Base-by-base conservation (phyloP, 2,888 invertebrate species). In the Leucophenga montana region DNA sequence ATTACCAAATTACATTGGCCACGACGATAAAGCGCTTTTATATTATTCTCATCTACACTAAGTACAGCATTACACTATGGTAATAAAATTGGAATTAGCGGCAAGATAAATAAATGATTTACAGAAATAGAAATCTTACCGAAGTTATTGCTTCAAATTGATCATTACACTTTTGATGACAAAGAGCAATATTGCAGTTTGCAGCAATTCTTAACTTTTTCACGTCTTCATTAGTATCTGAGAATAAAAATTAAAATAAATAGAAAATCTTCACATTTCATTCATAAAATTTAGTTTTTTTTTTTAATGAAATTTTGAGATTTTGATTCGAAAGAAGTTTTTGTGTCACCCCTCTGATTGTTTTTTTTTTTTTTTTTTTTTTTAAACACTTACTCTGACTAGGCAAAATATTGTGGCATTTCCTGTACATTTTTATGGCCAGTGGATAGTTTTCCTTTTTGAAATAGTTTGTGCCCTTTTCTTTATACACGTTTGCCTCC, bases 391-490 rank as follows among this genome's bases (percentile, higher is more conserved):
- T 73, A 80, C 79, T 73, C 46, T 78, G 78, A 71, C 75, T 83
- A 14, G 85, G 79, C 67, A 88, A 71, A 54, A 83, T 76, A 11
- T 77, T 73, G 20, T 83, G 88, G 46, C 96, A 92, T 85, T 94
- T 94, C 79, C 93, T 93, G 87, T 98, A 98, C 92, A 97, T 94
- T 87, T 95, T 95, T 62, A 94, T 90, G 0, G 99, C 98, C 77
- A 96, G 82, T 68, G 90, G 89, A 79, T 91, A 94, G 86, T 97
- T 96, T 70, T 91, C 92, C 0, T 90, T 91, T 88, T 96, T 97
- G 85, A 97, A 97, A 87, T 95, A 97, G 62, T 92, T 91, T 0
- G 97, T 98, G 59, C 98, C 99, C 85, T 95, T 97, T 73, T 95
- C 94, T 89, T 99, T 99, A 75, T 92, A 94, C 14, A 94, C 89